Evolutionary conservation across 1,140 invertebrate genomes (phyloP).

Genomic region (silkworm (Bombyx mori)): ASM3026992v2 NC_085118.1:7878001-7878500

Average conservation of each 20-base stretch:
- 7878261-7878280: too few species aligned
- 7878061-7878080: conserved; percentile 82
- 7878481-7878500: conserved; percentile 85
- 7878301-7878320: too few species aligned
- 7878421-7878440: conserved; percentile 94
- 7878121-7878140: conserved; percentile 89
- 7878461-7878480: conserved; percentile 89
- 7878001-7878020: not conserved
- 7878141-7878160: conserved; percentile 85
- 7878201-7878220: not conserved
- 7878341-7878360: too few species aligned
- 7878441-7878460: conserved; percentile 93
- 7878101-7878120: conserved; percentile 93
- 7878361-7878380: too few species aligned
- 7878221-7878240: not conserved
- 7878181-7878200: not conserved
- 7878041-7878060: conserved; percentile 84
- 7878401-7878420: conserved; percentile 89
- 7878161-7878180: conserved; percentile 77
- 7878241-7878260: too few species aligned
- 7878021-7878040: conserved; percentile 67
- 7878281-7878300: too few species aligned
- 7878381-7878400: not conserved
- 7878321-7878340: too few species aligned
- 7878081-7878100: conserved; percentile 84